A percentile compares a stretch with the other conserved stretches of the same genome.
phyloP scores from a whole-genome alignment of 2,888 invertebrate species.

The Nemurella pictetii region DNA sequence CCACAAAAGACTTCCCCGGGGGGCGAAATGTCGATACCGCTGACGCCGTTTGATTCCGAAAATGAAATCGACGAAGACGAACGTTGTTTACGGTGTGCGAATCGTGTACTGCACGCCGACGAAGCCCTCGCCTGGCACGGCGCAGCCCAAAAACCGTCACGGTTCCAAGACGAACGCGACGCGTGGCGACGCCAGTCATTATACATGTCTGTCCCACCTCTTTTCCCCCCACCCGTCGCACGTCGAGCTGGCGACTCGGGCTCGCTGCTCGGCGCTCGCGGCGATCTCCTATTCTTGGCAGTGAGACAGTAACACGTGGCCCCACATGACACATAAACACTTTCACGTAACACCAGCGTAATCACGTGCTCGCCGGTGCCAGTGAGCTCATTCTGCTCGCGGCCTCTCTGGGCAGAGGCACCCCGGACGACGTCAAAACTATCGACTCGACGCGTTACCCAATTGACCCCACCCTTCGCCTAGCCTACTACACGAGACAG shows the following conservation, averaged over 20 bases:
- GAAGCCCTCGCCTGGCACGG: not conserved
- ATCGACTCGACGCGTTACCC: not conserved
- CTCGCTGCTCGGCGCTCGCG: not conserved
- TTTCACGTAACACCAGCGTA: not conserved
- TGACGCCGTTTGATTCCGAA: not conserved
- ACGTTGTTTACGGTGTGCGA: not conserved
- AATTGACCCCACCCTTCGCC: not conserved
- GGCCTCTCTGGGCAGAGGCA: not conserved
- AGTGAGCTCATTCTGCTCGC: not conserved
- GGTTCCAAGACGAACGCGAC: too few relatives aligned
- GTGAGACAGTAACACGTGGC: not conserved
- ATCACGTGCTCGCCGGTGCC: not conserved
- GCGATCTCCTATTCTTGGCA: not conserved
- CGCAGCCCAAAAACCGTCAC: too few relatives aligned
- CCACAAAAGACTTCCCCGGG: not conserved
- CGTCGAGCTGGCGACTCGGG: not conserved
- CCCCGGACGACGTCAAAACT: not conserved
- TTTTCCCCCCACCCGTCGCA: not conserved
- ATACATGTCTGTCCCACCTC: not conserved
- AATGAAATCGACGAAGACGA: not conserved
- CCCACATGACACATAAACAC: not conserved
- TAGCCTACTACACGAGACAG: not conserved
- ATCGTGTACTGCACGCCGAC: not conserved
- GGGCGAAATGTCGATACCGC: not conserved
- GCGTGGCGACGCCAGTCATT: too few relatives aligned